Evolutionary conservation across 2,888 invertebrate species (phyloP), one percentile per base, ranked within the genome.

Genomic region (Andricus curvator): DNA sequence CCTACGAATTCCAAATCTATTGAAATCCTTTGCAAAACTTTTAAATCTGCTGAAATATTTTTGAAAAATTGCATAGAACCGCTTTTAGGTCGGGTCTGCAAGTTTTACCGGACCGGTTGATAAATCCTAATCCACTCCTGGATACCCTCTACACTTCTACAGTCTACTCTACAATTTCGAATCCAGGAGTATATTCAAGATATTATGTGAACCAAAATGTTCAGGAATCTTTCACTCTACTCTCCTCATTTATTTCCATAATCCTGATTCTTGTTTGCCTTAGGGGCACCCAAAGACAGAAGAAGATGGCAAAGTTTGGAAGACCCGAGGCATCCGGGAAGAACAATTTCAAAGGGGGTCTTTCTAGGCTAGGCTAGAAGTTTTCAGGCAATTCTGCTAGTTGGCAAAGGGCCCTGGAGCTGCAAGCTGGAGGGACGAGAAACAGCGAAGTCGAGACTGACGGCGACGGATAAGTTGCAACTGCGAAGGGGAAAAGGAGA

Each of bases 231-330:
- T 48, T 48, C 70, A 9, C 20, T 29, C 22, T 5, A 20, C 8
- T 37, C 48, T 68, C 68, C 44, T 11, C 41, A 51, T 48, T 17
- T 17, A 48, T 70, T 29, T 29, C 48, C 70, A 29, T 22, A 48
- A 44, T 17, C 15, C 48, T 70, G 22, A 70, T 29, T 70, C 48
- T 44, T 48, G 68, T 25, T 51, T 4, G 56, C n/a, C 70, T 70
- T 29, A 29, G 25, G 68, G 48, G 44, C 20, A 15, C 20, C 17
- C 17, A 44, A 70, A 48, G 70, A 70, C 70, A 70, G 68, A 68
- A 44, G 68, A 70, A 70, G 51, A 70, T 51, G 48, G 48, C 70
- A 70, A 70, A 70, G 70, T 70, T 70, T 70, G 29, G 70, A 70
- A 48, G 48, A 51, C 70, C 48, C 11, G 29, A 51, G 70, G 70